A percentile compares a stretch with the other conserved stretches of the same genome.
These are phyloP conservation scores for Drosophila incognita DNA, from an alignment of 2,888 invertebrate genomes.

Conservation along the genomic window DNA sequence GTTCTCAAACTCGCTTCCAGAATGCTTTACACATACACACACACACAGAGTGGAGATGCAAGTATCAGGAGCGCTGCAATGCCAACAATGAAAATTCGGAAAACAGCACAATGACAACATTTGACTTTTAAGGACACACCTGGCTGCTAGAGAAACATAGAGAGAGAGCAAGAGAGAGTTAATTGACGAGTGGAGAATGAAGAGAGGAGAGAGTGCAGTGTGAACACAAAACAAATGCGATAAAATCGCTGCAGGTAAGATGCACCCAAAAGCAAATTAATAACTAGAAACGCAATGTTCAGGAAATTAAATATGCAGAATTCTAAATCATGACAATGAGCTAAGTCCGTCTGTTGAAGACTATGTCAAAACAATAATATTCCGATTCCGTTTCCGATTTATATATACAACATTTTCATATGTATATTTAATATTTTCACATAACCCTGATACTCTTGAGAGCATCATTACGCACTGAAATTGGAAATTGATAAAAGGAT, in stretches of 20 bases:
- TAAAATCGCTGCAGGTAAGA: neutral
- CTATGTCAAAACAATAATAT: neutral
- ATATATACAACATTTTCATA: neutral
- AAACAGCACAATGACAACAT: slow-evolving; percentile 3
- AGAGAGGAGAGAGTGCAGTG: neutral
- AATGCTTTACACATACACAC: neutral
- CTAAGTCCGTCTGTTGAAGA: neutral
- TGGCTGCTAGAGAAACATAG: neutral
- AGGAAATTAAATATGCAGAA: neutral
- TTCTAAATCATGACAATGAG: neutral
- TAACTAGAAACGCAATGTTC: neutral
- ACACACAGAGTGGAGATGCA: slow-evolving; percentile 15
- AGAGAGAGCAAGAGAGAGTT: neutral
- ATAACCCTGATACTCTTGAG: neutral
- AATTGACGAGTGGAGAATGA: neutral
- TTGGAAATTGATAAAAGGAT: neutral
- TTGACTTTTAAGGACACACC: slow-evolving; percentile 9
- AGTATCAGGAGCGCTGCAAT: slow-evolving; percentile 43
- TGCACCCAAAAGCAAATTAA: neutral
- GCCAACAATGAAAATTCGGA: slow-evolving; percentile 13
- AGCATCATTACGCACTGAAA: neutral
- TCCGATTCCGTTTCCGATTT: neutral
- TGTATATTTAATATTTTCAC: neutral
- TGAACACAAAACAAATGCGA: slow-evolving; percentile 16
- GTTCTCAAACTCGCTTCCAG: neutral